Conservation (phyloP, 2,888 invertebrate species). For the Ephialtes manifestator region DNA sequence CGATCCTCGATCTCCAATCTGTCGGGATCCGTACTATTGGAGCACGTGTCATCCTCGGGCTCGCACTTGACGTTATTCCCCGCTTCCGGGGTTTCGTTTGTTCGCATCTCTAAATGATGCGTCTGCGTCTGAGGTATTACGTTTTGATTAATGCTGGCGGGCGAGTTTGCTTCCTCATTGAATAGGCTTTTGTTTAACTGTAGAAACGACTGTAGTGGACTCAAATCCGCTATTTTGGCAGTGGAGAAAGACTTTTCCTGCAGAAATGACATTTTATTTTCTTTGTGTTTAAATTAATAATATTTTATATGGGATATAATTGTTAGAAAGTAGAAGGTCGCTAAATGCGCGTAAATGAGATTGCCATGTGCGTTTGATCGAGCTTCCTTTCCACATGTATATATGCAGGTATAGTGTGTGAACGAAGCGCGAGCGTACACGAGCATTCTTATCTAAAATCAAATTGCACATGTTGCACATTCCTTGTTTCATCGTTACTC, state of each 20-base stretch:
- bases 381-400: constrained; percentile 38
- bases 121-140: constrained; percentile 82
- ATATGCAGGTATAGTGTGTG: constrained; percentile 5
- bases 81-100: constrained; percentile 14
- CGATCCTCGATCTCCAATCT: constrained; percentile 90
- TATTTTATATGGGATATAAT: constrained; percentile 66
- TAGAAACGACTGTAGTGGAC: constrained; percentile 82
- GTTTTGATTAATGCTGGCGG: constrained; percentile 84
- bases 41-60: constrained; percentile 89
- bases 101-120: constrained; percentile 79
- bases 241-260: constrained; percentile 84
- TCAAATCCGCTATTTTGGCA: constrained; percentile 84
- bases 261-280: constrained; percentile 47
- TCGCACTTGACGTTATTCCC: constrained; percentile 84
- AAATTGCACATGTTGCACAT: constrained; percentile 82
- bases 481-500: constrained; percentile 83
- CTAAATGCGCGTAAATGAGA: constrained; percentile 43
- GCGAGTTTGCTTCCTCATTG: constrained; percentile 83
- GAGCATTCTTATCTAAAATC: constrained; percentile 80
- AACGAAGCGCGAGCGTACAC: neutral
- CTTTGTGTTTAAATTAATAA: neutral
- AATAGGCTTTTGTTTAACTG: constrained; percentile 83
- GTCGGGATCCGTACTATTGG: constrained; percentile 92
- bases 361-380: constrained; percentile 49
- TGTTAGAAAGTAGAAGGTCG: constrained; percentile 59